Conservation (phyloP, 2,113 vertebrate species). For the Genyomyrus donnyi region DNA sequence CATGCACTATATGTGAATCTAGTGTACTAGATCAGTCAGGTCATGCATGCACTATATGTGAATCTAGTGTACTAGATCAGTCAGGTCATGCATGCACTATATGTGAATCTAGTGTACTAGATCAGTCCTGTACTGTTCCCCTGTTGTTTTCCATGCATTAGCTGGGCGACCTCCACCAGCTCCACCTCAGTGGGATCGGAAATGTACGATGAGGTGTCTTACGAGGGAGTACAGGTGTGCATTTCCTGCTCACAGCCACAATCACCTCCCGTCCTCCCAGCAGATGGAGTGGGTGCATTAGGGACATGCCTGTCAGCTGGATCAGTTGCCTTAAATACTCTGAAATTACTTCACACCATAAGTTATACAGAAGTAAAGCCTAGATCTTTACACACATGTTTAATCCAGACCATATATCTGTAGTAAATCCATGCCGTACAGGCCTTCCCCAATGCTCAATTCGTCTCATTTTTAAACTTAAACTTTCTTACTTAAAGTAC, state of each 20-base stretch:
- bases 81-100: neutral
- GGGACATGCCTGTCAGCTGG: neutral
- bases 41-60: neutral
- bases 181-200: slow-evolving; percentile 61
- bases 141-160: slow-evolving; percentile 37
- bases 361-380: neutral
- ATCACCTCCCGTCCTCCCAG: neutral
- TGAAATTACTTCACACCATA: neutral
- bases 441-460: neutral
- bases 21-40: neutral
- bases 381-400: neutral
- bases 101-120: neutral
- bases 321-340: neutral
- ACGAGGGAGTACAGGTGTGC: slow-evolving; percentile 81
- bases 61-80: neutral
- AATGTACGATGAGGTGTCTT: slow-evolving; percentile 86
- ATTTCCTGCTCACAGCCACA: neutral
- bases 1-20: neutral
- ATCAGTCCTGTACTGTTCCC: neutral
- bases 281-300: neutral
- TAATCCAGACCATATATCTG: neutral
- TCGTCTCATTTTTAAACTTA: neutral
- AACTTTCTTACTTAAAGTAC: neutral
- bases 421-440: neutral
- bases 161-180: slow-evolving; percentile 83